These are phyloP conservation scores for Palythoa grandiflora DNA, from an alignment of 92 coral and sea anemone species.

Conservation along the genomic window DNA sequence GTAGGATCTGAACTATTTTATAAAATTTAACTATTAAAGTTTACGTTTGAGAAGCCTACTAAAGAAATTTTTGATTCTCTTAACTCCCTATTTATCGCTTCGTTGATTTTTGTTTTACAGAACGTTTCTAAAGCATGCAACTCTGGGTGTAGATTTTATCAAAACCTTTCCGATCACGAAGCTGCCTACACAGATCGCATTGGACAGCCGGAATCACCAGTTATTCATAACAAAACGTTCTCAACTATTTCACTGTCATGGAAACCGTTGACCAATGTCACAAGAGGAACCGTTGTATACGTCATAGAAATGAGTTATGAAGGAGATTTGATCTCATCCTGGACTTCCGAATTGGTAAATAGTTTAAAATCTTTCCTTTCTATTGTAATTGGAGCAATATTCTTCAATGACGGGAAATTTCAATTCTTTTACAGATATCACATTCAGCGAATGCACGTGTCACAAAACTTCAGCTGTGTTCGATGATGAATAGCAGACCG, in stretches of 20 bases:
- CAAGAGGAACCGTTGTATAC: conserved; percentile 31
- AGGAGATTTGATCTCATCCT: conserved; percentile 25
- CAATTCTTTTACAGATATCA: neutral
- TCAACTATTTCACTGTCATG: conserved; percentile 41
- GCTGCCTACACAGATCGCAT: conserved; percentile 28
- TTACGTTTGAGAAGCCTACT: too few relatives aligned
- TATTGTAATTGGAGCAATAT: neutral
- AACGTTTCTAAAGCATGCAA: neutral
- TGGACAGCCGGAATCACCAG: neutral
- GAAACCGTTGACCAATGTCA: conserved; percentile 8
- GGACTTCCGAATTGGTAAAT: neutral
- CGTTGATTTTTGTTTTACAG: neutral
- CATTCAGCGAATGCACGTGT: neutral
- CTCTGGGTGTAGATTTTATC: conserved; percentile 22
- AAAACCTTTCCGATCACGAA: neutral
- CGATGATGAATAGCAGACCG: neutral
- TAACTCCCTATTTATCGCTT: too few relatives aligned
- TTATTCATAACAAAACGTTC: neutral
- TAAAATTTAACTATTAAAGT: too few relatives aligned
- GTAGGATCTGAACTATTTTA: too few relatives aligned
- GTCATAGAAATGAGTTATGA: conserved; percentile 44
- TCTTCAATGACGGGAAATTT: too few relatives aligned
- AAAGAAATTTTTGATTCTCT: too few relatives aligned
- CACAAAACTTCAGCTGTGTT: conserved; percentile 24
- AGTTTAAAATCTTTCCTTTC: neutral